Base-by-base conservation (phyloP, 2,888 invertebrate genomes). In the Lathronympha strigana region DNA sequence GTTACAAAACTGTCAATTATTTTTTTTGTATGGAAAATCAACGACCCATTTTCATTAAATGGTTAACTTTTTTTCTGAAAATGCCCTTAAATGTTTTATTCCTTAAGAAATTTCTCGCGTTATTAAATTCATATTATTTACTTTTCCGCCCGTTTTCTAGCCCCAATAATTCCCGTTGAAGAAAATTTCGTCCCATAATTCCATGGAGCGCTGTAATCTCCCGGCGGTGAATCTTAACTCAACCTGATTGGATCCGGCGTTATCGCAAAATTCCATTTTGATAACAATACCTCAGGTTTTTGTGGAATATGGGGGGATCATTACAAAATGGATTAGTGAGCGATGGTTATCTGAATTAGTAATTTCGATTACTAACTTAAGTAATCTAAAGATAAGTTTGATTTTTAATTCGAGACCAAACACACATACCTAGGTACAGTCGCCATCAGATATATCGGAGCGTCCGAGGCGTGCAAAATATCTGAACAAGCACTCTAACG, bases 151-250 rank as follows among this genome's bases (percentile, higher is more conserved):
- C 0, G 5, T 74, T 57, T 75, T 38, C 17, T 69, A 72, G 81
- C 88, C 76, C 75, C 67, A 77, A 74, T 82, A 83, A 86, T 84
- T 78, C 78, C 73, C 76, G 74, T 75, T 76, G 80, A 80, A 77
- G 82, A 85, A 84, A 85, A 84, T 78, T 79, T 74, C 70, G 77
- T 76, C 79, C 86, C 83, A 87, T 87, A 87, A 86, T 83, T 86
- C 84, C 67, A 79, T 76, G 70, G 74, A 72, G 72, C 72, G 74
- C 71, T 73, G 86, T 87, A 86, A 88, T 87, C 86, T 82, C 75
- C 72, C 71, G 77, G 81, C 79, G 83, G 82, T 80, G 83, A 77
- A 82, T 84, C 83, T 81, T 77, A 81, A 82, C 79, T 79, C 71
- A 51, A 62, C 72, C 67, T 84, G 88, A 88, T 88, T 88, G 87